phyloP scores from a whole-genome alignment of 1,140 invertebrate species.

The Tenebrio molitor region DNA sequence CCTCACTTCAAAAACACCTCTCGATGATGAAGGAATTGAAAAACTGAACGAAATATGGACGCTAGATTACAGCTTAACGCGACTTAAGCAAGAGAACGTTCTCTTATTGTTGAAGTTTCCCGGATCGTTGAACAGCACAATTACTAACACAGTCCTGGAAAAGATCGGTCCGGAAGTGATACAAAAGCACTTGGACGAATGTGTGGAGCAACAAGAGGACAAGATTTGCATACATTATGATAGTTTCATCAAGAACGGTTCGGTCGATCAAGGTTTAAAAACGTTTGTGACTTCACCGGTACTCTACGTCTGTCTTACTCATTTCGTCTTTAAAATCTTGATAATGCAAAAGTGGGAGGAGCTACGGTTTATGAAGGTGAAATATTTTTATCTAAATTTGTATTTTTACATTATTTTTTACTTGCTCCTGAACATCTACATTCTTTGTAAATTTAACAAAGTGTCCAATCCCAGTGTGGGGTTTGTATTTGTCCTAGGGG shows the following conservation, averaged over 20 bases:
- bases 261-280: slow-evolving; percentile 45
- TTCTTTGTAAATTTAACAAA: slow-evolving; percentile 44
- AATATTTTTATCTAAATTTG: slow-evolving; percentile 51
- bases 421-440: slow-evolving; percentile 44
- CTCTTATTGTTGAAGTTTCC: slow-evolving; percentile 48
- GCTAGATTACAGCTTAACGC: too few species aligned
- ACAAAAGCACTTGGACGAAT: slow-evolving; percentile 50
- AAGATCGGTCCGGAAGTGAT: background rate
- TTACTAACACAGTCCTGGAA: slow-evolving; percentile 37
- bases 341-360: slow-evolving; percentile 49
- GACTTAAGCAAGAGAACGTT: slow-evolving; percentile 46
- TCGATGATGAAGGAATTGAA: too few species aligned
- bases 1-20: too few species aligned
- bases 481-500: slow-evolving; percentile 14
- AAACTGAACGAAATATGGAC: too few species aligned
- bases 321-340: slow-evolving; percentile 52
- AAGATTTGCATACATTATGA: slow-evolving; percentile 43
- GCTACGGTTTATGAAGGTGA: background rate
- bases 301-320: slow-evolving; percentile 47
- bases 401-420: slow-evolving; percentile 48
- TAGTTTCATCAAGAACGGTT: slow-evolving; percentile 49
- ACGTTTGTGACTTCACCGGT: slow-evolving; percentile 32
- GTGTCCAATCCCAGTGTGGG: background rate
- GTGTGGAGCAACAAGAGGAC: slow-evolving; percentile 22
- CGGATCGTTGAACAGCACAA: slow-evolving; percentile 15